Conservation (phyloP, 2,888 invertebrate genomes). For the Folsomia candida region DNA sequence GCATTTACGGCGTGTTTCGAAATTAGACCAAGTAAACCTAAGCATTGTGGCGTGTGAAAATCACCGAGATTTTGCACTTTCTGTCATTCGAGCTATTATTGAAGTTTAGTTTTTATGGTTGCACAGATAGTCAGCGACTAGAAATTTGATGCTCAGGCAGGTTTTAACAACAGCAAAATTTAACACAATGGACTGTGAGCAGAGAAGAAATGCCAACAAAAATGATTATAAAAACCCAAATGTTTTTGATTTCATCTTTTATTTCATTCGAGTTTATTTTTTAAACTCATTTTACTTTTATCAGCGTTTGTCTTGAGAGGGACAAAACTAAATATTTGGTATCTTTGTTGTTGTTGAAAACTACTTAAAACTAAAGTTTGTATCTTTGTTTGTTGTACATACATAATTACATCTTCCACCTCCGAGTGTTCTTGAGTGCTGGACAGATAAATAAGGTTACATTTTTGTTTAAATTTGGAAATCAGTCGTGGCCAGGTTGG, state of each 20-base stretch:
- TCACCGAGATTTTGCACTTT: too few relatives aligned
- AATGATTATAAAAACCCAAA: not conserved
- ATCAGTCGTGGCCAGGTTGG: slow-evolving; percentile 5
- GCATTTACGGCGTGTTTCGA: too few relatives aligned
- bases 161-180: too few relatives aligned
- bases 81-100: too few relatives aligned
- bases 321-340: slow-evolving; percentile 21
- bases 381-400: not conserved
- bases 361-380: slow-evolving; percentile 7
- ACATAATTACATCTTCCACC: slow-evolving; percentile 19
- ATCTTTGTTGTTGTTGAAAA: slow-evolving; percentile 6
- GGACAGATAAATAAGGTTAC: not conserved
- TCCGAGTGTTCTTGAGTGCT: not conserved
- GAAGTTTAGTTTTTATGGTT: too few relatives aligned
- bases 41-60: too few relatives aligned
- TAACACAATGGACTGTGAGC: too few relatives aligned
- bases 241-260: slow-evolving; percentile 1
- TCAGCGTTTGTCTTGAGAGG: slow-evolving; percentile 6
- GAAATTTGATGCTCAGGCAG: too few relatives aligned
- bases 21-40: too few relatives aligned
- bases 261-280: slow-evolving; percentile 5
- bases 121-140: too few relatives aligned
- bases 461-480: slow-evolving; percentile 1
- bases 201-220: too few relatives aligned
- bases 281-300: not conserved